Conservation (phyloP, 1,140 invertebrate genomes). For the Cydia fagiglandana region DNA sequence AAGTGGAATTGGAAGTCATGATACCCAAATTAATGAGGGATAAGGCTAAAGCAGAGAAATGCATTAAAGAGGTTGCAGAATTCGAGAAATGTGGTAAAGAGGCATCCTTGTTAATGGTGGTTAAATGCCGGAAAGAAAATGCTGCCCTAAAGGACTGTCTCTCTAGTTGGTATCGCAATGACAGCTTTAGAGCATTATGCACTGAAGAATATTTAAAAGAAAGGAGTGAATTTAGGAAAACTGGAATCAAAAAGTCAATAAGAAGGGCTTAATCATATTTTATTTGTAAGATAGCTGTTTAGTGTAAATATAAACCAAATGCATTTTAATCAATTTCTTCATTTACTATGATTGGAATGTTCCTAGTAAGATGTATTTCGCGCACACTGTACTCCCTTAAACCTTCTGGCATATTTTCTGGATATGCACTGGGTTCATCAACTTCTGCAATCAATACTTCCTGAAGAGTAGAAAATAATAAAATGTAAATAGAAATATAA, state of each 20-base stretch:
- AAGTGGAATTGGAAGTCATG: constrained; percentile 90
- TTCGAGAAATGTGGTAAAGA: constrained; percentile 89
- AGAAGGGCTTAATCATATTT: constrained; percentile 55
- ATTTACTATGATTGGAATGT: constrained; percentile 68
- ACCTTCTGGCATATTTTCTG: constrained; percentile 53
- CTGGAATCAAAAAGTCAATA: constrained; percentile 84
- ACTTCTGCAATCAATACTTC: constrained; percentile 72
- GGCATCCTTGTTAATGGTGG: constrained; percentile 83
- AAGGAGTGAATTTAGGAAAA: constrained; percentile 88
- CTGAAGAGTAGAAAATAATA: constrained; percentile 49
- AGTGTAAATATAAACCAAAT: constrained; percentile 48
- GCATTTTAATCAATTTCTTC: constrained; percentile 60
- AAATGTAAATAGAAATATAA: too few species aligned
- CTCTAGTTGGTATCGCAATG: constrained; percentile 86
- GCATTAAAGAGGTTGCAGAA: constrained; percentile 83
- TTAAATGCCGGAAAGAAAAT: constrained; percentile 88
- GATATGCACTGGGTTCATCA: constrained; percentile 42
- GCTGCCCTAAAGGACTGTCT: constrained; percentile 85
- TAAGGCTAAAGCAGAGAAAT: constrained; percentile 87
- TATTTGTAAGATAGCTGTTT: constrained; percentile 54
- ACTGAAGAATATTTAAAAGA: constrained; percentile 89
- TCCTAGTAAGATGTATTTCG: constrained; percentile 67
- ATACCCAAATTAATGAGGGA: constrained; percentile 93
- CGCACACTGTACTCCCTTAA: constrained; percentile 60
- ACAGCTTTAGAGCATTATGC: constrained; percentile 86